Conservation (phyloP, 2,888 invertebrate species). For the Dynastes maya region DNA sequence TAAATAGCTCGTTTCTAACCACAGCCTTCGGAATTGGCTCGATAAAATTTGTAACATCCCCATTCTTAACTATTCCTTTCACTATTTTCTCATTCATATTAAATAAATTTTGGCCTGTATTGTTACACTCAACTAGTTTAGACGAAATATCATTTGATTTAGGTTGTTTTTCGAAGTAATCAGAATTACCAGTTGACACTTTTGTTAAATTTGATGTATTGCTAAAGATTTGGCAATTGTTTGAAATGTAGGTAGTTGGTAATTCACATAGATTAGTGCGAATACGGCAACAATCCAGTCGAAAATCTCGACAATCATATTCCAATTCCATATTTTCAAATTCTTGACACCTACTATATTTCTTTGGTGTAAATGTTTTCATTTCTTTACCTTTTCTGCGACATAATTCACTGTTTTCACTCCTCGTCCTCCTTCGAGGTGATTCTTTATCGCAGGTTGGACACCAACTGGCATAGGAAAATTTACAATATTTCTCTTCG, state of each 20-base stretch:
- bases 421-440: constrained; percentile 66
- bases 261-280: constrained; percentile 63
- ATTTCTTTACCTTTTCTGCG: constrained; percentile 67
- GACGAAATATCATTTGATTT: constrained; percentile 61
- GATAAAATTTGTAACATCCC: constrained; percentile 6
- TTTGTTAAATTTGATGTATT: constrained; percentile 51
- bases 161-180: constrained; percentile 59
- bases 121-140: constrained; percentile 54
- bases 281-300: constrained; percentile 61
- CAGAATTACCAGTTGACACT: constrained; percentile 50
- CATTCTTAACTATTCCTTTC: constrained; percentile 14
- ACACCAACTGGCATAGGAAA: constrained; percentile 67
- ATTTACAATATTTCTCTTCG: constrained; percentile 65
- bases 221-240: constrained; percentile 65
- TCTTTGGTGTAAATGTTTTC: constrained; percentile 65
- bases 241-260: constrained; percentile 69
- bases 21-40: constrained; percentile 10
- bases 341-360: constrained; percentile 62
- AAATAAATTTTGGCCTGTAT: constrained; percentile 53
- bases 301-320: constrained; percentile 62
- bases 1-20: not conserved
- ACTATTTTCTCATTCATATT: constrained; percentile 54
- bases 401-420: constrained; percentile 66
- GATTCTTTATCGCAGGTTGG: constrained; percentile 67
- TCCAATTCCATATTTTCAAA: constrained; percentile 67